Evolutionary conservation across 2,888 invertebrate genomes (phyloP), one percentile per base, ranked within the genome.

Genomic region (Myopa tessellatipennis): DNA sequence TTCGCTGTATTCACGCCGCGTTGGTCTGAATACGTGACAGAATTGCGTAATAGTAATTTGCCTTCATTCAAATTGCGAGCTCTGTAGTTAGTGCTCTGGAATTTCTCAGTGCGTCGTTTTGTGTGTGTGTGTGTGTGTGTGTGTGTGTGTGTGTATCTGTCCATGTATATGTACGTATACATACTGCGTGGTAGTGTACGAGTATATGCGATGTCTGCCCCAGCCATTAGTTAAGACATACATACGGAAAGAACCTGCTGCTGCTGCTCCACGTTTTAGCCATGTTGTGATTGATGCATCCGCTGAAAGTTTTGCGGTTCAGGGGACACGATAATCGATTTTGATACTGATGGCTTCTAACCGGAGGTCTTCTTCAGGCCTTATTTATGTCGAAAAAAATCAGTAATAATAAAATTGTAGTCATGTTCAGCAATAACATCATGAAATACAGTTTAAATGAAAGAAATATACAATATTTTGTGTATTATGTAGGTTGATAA

Each of bases 41-140:
- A 58, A 75, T 75, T 75, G 75, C 45, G 60, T 67, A 75, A 75
- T 68, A 75, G 68, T 75, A 75, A 75, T 75, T 75, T 75, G 75
- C 68, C 40, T 55, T 26, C 63, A 74, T 63, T 65, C 50, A 63
- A 65, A 63, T 63, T 10, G 45, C 52, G 70, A 55, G n/a, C 26
- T 26, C 18, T 6, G 45, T 26, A 55, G 45, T 34, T 40, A n/a
- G 26, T 26, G 2, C 26, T 26, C 26, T 26, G 26, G 26, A 1
- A 26, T 26, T 26, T 26, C 26, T 26, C 26, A 26, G 26, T 26
- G 1, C 26, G 26, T 26, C 26, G 26, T 1, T 26, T 26, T 26
- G 26, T 26, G 2, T 26, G 26, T 26, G 26, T 26, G 2, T 26
- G 26, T 26, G 26, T 26, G 26, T 65, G 36, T 34, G 14, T 34